Conservation (phyloP, 2,113 vertebrate species). For the Tragelaphus scriptus region DNA sequence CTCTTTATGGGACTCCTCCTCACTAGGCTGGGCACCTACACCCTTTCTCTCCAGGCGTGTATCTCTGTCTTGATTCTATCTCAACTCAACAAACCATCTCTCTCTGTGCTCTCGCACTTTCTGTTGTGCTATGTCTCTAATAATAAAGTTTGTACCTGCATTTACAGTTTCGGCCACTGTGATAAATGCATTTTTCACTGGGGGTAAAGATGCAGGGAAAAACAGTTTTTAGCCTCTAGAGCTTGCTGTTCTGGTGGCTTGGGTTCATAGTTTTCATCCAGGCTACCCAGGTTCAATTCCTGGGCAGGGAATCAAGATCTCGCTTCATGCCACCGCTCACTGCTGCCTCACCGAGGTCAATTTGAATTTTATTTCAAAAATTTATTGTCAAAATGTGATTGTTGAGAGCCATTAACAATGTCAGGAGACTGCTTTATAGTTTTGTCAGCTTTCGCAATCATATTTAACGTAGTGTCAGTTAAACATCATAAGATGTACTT, state of each 20-base stretch:
- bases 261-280: neutral
- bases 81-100: neutral
- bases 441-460: neutral
- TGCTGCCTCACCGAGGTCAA: neutral
- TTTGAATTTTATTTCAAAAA: neutral
- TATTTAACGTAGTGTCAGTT: neutral
- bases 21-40: neutral
- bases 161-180: neutral
- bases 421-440: neutral
- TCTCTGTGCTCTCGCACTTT: neutral
- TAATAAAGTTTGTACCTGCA: neutral
- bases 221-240: neutral
- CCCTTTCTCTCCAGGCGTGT: neutral
- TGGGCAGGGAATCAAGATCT: neutral
- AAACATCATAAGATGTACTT: neutral
- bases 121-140: neutral
- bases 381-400: neutral
- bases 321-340: neutral
- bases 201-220: neutral
- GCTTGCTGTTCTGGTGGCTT: neutral
- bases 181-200: neutral
- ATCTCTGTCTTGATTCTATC: neutral
- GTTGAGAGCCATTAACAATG: neutral
- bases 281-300: neutral
- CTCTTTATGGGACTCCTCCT: neutral